A percentile compares a stretch with the other conserved stretches of the same genome.
These are phyloP conservation scores for Fregata magnificens DNA, from an alignment of 2,113 vertebrate species.

Conservation along the genomic window DNA sequence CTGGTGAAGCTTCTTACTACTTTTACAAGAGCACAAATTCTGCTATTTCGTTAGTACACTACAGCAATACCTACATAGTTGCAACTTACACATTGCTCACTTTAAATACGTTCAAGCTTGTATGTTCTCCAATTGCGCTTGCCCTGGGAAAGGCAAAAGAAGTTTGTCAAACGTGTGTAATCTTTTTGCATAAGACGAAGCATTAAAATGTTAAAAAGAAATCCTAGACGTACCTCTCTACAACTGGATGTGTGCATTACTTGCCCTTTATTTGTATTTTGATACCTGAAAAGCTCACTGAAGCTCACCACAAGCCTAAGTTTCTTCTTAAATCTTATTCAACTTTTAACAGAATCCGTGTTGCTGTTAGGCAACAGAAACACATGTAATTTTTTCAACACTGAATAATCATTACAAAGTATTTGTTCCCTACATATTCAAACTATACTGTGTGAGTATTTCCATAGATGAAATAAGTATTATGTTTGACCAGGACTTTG, in stretches of 20 bases:
- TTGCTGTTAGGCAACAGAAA: neutral
- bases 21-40: neutral
- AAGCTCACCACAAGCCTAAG: neutral
- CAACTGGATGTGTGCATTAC: neutral
- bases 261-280: neutral
- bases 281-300: neutral
- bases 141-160: neutral
- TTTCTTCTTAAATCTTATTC: neutral
- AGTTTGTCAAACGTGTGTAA: fast-evolving
- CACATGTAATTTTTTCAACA: neutral
- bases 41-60: neutral
- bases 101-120: neutral
- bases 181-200: neutral
- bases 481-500: neutral
- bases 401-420: neutral
- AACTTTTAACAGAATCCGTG: neutral
- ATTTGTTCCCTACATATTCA: neutral
- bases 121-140: neutral
- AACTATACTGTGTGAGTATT: neutral
- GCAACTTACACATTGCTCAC: too few species aligned
- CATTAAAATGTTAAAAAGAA: neutral
- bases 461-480: neutral
- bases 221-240: neutral
- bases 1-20: neutral
- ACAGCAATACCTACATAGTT: neutral